Conservation (phyloP, 1,140 invertebrate genomes). For the Drosophila nebulosa region DNA sequence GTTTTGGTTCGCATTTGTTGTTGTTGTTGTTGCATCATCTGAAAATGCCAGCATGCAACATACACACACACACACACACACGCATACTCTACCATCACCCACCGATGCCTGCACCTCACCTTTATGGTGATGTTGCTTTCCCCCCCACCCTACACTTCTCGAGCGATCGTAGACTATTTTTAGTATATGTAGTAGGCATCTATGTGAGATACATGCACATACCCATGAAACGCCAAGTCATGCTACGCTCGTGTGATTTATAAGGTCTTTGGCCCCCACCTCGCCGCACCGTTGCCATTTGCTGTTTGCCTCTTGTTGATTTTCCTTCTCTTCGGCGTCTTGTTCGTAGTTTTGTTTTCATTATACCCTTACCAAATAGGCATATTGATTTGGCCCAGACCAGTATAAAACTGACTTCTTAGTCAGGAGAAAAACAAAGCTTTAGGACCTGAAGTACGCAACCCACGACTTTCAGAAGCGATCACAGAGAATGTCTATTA, state of each 20-base stretch:
- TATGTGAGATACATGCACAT: constrained; percentile 24
- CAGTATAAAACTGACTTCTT: too few species aligned
- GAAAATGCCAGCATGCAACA: constrained; percentile 49
- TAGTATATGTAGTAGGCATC: constrained; percentile 52
- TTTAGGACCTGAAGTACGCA: too few species aligned
- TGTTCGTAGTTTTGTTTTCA: constrained; percentile 33
- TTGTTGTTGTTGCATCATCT: constrained; percentile 67
- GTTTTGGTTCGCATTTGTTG: constrained; percentile 31
- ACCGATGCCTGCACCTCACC: constrained; percentile 4
- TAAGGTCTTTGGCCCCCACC: constrained; percentile 70
- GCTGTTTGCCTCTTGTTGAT: not conserved
- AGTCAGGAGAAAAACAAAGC: too few species aligned
- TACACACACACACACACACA: not conserved
- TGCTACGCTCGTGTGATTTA: constrained; percentile 77
- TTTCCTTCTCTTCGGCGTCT: constrained; percentile 11
- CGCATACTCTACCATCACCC: not conserved
- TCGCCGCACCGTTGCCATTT: not conserved
- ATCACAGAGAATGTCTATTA: too few species aligned
- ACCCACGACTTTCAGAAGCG: too few species aligned
- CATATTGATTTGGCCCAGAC: not conserved
- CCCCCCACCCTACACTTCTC: constrained; percentile 31
- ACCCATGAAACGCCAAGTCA: constrained; percentile 64
- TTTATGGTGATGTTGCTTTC: not conserved
- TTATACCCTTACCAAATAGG: not conserved
- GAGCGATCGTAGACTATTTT: constrained; percentile 48